Percentiles rank a stretch among this genome's conserved stretches.
phyloP scores from a whole-genome alignment of 2,113 vertebrate species.

The zebrafish (Danio rerio) region GRCz12tu NC_133191.1:16822001-16822500 shows the following conservation, averaged over 20 bases:
- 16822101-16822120: conserved; percentile 29
- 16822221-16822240: conserved; percentile 53
- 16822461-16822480: conserved; percentile 49
- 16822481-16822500: conserved; percentile 37
- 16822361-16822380: conserved; percentile 50
- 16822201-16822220: conserved; percentile 51
- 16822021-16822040: not conserved
- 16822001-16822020: not conserved
- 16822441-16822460: conserved; percentile 50
- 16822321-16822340: conserved; percentile 50
- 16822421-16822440: conserved; percentile 54
- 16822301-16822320: conserved; percentile 49
- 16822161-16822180: conserved; percentile 59
- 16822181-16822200: conserved; percentile 54
- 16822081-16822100: not conserved
- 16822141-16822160: conserved; percentile 54
- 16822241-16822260: conserved; percentile 21
- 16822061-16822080: not conserved
- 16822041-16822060: not conserved
- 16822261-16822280: conserved; percentile 52
- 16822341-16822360: conserved; percentile 58
- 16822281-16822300: conserved; percentile 70
- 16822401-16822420: conserved; percentile 57
- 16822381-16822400: conserved; percentile 50
- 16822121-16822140: conserved; percentile 19